phyloP scores from a whole-genome alignment of 1,140 invertebrate species.

The Brachionus plicatilis region DNA sequence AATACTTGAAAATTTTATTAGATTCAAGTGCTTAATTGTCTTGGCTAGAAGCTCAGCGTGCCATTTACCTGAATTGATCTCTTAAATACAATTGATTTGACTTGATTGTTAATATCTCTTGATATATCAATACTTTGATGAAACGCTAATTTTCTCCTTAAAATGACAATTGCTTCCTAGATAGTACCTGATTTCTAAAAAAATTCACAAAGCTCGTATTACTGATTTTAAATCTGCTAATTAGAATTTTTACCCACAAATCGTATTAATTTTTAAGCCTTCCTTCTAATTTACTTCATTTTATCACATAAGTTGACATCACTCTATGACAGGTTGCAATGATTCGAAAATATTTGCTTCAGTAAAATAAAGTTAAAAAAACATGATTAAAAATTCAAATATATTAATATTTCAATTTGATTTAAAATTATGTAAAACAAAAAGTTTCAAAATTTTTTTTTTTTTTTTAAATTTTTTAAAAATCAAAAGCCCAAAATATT shows the following conservation, averaged over 20 bases:
- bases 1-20: neutral
- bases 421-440: no score
- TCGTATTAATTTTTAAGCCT: no score
- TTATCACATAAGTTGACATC: no score
- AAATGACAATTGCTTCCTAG: neutral
- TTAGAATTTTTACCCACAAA: neutral
- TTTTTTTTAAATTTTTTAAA: no score
- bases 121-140: constrained; percentile 17
- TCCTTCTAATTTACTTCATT: no score
- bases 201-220: neutral
- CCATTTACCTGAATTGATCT: constrained; percentile 2
- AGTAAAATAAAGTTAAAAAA: no score
- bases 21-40: constrained; percentile 21
- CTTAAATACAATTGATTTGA: neutral
- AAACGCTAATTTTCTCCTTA: neutral
- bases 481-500: no score
- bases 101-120: neutral
- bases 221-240: neutral
- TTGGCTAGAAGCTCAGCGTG: neutral
- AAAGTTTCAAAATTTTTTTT: no score
- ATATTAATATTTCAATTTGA: no score
- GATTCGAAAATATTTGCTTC: no score
- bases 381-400: no score
- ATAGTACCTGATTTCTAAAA: neutral
- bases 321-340: no score